Evolutionary conservation across 2,888 invertebrate genomes (phyloP).

Genomic region (Hedychridium roseum): DNA sequence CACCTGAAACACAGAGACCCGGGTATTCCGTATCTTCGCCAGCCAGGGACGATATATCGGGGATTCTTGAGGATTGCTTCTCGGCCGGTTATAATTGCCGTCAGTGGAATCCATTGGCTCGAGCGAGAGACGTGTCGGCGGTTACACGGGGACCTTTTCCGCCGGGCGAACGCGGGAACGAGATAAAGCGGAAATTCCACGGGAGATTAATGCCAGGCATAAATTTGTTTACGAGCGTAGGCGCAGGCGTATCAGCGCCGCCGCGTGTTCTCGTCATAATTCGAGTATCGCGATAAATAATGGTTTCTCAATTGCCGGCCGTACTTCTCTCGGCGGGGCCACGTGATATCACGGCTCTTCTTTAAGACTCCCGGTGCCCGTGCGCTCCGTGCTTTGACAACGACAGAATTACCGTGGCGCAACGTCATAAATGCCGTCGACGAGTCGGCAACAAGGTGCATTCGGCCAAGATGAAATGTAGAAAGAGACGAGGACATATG

Average conservation of each 20-base stretch:
- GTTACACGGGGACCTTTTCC: no score
- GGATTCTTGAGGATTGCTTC: no score
- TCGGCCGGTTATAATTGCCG: no score
- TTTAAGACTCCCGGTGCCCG: constrained; percentile 42
- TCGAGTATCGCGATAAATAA: constrained; percentile 27
- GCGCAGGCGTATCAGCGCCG: not conserved
- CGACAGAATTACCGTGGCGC: constrained; percentile 54
- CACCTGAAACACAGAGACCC: no score
- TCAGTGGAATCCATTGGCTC: no score
- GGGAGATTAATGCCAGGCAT: no score
- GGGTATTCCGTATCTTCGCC: no score
- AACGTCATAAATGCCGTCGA: constrained; percentile 50
- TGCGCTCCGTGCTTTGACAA: constrained; percentile 48
- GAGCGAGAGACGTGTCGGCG: no score
- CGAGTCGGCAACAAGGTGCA: constrained; percentile 16
- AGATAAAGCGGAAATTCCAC: no score
- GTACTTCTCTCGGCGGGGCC: constrained; percentile 19
- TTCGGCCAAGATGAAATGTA: constrained; percentile 9
- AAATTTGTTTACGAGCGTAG: no score
- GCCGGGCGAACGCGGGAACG: no score
- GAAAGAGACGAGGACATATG: constrained; percentile 21
- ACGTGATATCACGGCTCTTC: constrained; percentile 9
- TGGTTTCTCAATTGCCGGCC: constrained; percentile 29
- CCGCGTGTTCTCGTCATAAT: constrained; percentile 12
- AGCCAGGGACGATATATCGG: no score